Percentiles rank a stretch among this genome's conserved stretches.
Evolutionary conservation across 2,797 vertebrate species (phyloP).

Genomic region (Acomys russatus): DNA sequence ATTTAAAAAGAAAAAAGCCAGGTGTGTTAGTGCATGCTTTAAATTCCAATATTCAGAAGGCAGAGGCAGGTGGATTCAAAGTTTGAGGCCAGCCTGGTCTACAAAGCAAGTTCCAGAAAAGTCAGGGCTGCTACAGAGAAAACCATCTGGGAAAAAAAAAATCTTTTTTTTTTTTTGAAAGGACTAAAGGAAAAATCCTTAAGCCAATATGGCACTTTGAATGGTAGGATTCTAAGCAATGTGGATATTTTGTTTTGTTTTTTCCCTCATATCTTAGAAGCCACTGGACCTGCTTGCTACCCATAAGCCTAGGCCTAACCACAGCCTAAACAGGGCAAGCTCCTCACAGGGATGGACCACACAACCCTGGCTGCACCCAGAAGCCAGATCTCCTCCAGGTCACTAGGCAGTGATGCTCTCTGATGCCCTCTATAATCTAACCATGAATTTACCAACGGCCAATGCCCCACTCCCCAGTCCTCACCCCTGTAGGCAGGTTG

Average conservation of each 20-base stretch:
- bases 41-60: not conserved
- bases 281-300: not conserved
- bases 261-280: not conserved
- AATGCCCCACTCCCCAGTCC: not conserved
- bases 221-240: not conserved
- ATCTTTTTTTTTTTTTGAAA: not conserved
- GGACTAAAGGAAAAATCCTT: not conserved
- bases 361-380: not conserved
- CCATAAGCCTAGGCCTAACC: not conserved
- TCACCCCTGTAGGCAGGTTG: not conserved
- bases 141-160: not conserved
- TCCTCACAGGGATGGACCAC: not conserved
- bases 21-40: not conserved
- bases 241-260: not conserved
- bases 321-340: not conserved
- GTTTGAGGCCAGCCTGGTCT: not conserved
- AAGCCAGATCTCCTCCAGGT: not conserved
- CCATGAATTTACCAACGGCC: slow-evolving; percentile 39
- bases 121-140: not conserved
- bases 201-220: not conserved
- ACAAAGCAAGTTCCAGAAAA: not conserved
- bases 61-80: not conserved
- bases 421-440: not conserved
- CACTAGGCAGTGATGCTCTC: not conserved
- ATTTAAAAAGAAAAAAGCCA: not conserved